Conservation (phyloP, 2,888 invertebrate species). For the Tricholauxania praeusta region DNA sequence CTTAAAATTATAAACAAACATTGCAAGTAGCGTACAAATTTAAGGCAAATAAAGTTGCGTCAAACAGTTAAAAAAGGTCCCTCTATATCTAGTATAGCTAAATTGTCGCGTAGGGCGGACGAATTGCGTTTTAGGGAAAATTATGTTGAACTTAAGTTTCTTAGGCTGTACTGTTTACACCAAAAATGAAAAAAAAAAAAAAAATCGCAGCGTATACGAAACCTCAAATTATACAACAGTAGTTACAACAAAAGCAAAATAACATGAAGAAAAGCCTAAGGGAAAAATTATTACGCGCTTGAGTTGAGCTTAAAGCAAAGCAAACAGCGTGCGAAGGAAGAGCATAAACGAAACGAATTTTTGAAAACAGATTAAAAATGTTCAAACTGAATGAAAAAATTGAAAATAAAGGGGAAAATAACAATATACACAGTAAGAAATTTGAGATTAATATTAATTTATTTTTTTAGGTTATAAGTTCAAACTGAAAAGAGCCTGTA, state of each 20-base stretch:
- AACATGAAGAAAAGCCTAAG: constrained; percentile 5
- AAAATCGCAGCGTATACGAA: too few species aligned
- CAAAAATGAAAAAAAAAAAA: too few species aligned
- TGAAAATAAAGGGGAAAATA: constrained; percentile 1
- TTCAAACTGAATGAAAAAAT: neutral
- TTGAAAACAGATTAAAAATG: neutral
- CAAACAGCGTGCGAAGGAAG: constrained; percentile 4
- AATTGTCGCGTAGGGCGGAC: too few species aligned
- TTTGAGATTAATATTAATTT: neutral
- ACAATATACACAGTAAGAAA: neutral
- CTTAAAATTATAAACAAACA: too few species aligned
- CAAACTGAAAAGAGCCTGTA: neutral
- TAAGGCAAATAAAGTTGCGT: too few species aligned
- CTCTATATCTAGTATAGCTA: too few species aligned
- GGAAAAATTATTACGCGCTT: constrained; percentile 34
- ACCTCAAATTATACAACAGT: neutral
- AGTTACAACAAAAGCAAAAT: neutral
- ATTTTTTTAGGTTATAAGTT: too few species aligned
- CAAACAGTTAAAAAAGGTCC: too few species aligned
- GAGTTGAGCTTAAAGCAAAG: constrained; percentile 34
- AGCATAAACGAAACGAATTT: constrained; percentile 1
- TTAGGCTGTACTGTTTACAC: too few species aligned
- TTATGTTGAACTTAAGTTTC: too few species aligned
- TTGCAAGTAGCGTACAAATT: too few species aligned
- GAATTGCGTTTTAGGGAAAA: too few species aligned